Conservation (phyloP, 1,140 invertebrate genomes). For the Philotrypesis tridentata region DNA sequence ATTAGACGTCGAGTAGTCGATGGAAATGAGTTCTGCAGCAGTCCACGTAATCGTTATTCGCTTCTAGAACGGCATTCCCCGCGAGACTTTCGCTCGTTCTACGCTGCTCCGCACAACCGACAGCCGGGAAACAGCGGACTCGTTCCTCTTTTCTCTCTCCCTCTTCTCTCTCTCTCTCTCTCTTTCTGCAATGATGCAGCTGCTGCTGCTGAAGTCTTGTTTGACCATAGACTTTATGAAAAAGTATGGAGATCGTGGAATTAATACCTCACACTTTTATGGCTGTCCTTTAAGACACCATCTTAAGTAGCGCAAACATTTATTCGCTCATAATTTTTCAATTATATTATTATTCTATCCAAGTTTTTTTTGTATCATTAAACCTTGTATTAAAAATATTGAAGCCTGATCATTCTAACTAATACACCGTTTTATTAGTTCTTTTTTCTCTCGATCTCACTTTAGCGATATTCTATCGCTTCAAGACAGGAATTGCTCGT, state of each 20-base stretch:
- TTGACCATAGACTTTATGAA: too few relatives aligned
- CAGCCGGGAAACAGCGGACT: slow-evolving; percentile 37
- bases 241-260: too few relatives aligned
- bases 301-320: too few relatives aligned
- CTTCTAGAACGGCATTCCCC: background rate
- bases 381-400: too few relatives aligned
- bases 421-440: too few relatives aligned
- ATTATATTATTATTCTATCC: background rate
- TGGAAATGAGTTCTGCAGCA: background rate
- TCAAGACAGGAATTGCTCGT: background rate
- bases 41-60: background rate
- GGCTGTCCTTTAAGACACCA: too few relatives aligned
- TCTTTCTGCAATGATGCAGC: background rate
- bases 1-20: background rate
- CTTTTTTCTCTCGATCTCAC: background rate
- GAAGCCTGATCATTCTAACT: too few relatives aligned
- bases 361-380: background rate
- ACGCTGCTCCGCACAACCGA: background rate
- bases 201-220: background rate
- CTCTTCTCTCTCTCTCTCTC: background rate
- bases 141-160: background rate
- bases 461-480: background rate
- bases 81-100: background rate
- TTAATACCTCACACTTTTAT: too few relatives aligned
- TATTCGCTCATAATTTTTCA: too few relatives aligned